phyloP scores from a whole-genome alignment of 2,797 vertebrate genomes.

The Lithobates sylvaticus region DNA sequence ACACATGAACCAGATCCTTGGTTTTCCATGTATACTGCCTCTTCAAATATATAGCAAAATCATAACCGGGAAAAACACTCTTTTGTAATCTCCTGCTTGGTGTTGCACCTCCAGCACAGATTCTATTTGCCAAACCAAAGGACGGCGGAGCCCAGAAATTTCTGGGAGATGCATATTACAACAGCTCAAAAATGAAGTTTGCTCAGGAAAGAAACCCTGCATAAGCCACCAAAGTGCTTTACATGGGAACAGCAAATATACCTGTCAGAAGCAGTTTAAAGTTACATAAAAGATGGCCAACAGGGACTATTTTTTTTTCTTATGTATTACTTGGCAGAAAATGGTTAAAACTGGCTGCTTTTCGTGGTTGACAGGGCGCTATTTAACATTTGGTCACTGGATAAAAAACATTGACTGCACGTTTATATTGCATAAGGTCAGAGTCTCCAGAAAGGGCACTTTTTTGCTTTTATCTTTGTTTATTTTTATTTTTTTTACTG shows the following conservation, averaged over 20 bases:
- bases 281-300: neutral
- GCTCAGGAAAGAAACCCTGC: neutral
- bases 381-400: conserved; percentile 12
- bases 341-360: neutral
- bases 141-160: conserved; percentile 12
- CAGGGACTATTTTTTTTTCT: neutral
- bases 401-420: conserved; percentile 3
- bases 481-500: conserved; percentile 2
- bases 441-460: conserved; percentile 17
- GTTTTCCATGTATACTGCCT: conserved; percentile 40
- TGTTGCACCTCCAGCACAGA: conserved; percentile 26
- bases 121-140: conserved; percentile 15
- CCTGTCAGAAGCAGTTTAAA: neutral
- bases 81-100: conserved; percentile 25
- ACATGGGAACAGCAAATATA: neutral
- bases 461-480: too few species aligned
- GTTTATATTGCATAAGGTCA: neutral
- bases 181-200: neutral
- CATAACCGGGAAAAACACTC: neutral
- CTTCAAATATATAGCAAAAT: conserved; percentile 33
- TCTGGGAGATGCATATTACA: neutral
- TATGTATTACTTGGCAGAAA: conserved; percentile 7
- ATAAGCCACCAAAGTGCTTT: conserved; percentile 13
- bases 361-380: neutral
- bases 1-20: conserved; percentile 32